Evolutionary conservation across 2,888 invertebrate species (phyloP).

Genomic region (Eumacrocentrus americanus): DNA sequence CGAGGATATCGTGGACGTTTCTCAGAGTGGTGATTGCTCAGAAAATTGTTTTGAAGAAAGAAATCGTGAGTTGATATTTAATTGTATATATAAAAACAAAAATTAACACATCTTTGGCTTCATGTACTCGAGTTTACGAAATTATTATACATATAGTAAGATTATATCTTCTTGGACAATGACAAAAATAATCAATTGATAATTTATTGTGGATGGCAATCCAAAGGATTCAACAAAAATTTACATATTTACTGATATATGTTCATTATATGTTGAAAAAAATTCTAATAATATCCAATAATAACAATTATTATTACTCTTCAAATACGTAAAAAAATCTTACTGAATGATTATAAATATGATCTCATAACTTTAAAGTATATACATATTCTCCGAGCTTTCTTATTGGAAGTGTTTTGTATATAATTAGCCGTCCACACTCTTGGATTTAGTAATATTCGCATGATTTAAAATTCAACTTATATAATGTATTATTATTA

Average conservation of each 20-base stretch:
- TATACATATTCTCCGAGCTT: slow-evolving; percentile 6
- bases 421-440: slow-evolving; percentile 24
- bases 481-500: not conserved
- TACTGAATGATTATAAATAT: not conserved
- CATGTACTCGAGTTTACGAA: too few relatives aligned
- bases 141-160: too few relatives aligned
- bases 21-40: slow-evolving; percentile 16
- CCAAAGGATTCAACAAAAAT: not conserved
- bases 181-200: too few relatives aligned
- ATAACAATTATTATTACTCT: not conserved
- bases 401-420: not conserved
- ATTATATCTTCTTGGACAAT: too few relatives aligned
- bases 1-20: slow-evolving; percentile 2
- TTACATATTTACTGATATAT: not conserved
- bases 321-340: not conserved
- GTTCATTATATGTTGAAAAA: not conserved
- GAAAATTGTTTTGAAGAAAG: too few relatives aligned
- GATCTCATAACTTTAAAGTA: not conserved
- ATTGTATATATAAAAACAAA: not conserved
- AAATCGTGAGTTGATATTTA: not conserved
- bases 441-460: slow-evolving; percentile 14
- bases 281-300: not conserved
- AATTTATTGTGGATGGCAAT: slow-evolving; percentile 15
- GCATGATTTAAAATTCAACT: not conserved
- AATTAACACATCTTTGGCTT: not conserved